Evolutionary conservation across 2,113 vertebrate genomes (phyloP).

Genomic region (Canis aureus): DNA sequence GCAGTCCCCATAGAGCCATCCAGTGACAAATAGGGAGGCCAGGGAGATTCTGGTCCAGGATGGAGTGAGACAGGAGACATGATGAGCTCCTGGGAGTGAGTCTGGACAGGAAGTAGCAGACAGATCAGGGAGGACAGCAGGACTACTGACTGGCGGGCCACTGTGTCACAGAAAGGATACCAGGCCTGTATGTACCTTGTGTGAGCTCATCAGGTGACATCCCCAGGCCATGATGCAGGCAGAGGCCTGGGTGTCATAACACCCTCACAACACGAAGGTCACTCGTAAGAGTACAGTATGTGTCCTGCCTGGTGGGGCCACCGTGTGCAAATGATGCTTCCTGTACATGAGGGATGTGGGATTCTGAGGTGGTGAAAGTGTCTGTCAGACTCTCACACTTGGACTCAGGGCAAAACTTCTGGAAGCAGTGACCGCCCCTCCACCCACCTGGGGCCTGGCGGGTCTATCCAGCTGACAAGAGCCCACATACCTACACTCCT

Average conservation of each 20-base stretch:
- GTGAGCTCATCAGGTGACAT: too few species aligned
- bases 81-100: neutral
- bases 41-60: neutral
- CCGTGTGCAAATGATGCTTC: too few species aligned
- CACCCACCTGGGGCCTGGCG: fast-evolving
- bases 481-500: too few species aligned
- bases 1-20: neutral
- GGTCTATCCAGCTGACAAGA: neutral
- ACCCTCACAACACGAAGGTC: too few species aligned
- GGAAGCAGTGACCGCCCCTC: fast-evolving
- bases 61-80: neutral
- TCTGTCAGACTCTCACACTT: neutral
- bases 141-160: too few species aligned
- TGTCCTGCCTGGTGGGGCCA: too few species aligned
- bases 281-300: too few species aligned
- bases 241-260: too few species aligned
- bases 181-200: too few species aligned
- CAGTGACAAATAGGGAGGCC: too few species aligned
- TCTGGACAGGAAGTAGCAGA: neutral
- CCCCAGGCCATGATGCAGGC: too few species aligned
- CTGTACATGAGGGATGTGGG: neutral
- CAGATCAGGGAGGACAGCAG: neutral
- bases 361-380: neutral
- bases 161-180: too few species aligned
- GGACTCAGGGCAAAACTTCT: neutral